These are phyloP conservation scores for Muntiacus muntjak DNA, from an alignment of 2,113 vertebrate species.

Conservation along the genomic window DNA sequence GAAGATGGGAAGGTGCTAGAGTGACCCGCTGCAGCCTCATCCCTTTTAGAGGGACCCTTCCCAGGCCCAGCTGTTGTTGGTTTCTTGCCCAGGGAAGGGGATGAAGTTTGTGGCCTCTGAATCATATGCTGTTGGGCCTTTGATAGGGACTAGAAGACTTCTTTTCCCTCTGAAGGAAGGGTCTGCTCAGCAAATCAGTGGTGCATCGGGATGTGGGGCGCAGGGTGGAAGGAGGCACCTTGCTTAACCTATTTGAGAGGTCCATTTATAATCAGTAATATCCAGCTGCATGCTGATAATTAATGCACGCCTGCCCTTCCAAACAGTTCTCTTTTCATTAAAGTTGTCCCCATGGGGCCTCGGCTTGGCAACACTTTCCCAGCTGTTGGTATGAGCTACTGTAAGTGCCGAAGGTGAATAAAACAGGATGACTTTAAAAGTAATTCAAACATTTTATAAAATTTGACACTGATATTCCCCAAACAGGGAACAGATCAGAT, in stretches of 20 bases:
- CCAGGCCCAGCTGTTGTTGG: neutral
- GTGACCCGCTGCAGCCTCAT: neutral
- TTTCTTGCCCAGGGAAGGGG: neutral
- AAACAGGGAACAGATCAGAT: neutral
- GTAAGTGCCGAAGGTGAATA: neutral
- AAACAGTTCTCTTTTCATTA: neutral
- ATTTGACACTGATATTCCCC: neutral
- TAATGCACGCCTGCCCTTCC: neutral
- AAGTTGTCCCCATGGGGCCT: neutral
- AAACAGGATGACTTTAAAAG: neutral
- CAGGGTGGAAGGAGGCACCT: neutral
- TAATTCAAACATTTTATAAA: neutral
- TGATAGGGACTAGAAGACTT: neutral
- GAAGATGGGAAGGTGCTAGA: neutral
- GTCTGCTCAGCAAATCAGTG: neutral
- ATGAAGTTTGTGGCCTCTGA: fast-evolving
- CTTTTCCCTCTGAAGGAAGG: neutral
- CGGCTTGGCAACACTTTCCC: neutral
- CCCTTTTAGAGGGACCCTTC: neutral
- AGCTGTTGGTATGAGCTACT: neutral
- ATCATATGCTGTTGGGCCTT: fast-evolving
- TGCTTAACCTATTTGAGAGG: neutral
- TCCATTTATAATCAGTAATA: neutral
- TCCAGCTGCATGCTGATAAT: neutral
- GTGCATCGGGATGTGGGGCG: fast-evolving